Evolutionary conservation across 2,888 invertebrate species (phyloP).

Genomic region (Drosophila borborema): DNA sequence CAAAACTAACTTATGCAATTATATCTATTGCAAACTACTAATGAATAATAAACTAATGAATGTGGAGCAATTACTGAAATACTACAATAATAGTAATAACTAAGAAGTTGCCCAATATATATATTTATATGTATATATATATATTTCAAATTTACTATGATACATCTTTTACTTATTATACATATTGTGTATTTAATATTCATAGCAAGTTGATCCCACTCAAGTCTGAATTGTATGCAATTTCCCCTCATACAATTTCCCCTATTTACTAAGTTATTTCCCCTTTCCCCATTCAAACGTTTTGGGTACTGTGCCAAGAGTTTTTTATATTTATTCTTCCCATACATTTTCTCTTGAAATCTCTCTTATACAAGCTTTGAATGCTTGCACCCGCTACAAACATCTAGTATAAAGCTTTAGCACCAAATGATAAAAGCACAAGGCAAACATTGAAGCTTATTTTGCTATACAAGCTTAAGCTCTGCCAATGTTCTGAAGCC

Average conservation of each 20-base stretch:
- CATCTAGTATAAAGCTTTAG: background rate
- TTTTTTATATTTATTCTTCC: no score
- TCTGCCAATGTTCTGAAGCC: no score
- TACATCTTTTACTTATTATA: background rate
- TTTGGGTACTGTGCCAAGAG: no score
- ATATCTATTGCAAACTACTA: slow-evolving; percentile 1
- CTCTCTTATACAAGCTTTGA: background rate
- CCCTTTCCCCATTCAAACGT: background rate
- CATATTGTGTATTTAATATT: background rate
- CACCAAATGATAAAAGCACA: background rate
- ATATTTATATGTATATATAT: background rate
- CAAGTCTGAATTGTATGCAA: background rate
- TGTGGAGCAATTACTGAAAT: background rate
- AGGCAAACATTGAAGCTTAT: background rate
- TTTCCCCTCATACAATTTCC: background rate
- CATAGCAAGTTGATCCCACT: background rate
- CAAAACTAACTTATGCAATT: slow-evolving; percentile 13
- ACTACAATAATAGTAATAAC: background rate
- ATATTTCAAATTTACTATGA: background rate
- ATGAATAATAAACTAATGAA: background rate
- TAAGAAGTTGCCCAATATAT: background rate
- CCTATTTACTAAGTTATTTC: background rate
- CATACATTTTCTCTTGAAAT: background rate
- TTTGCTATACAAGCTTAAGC: background rate
- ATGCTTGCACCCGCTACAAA: background rate